Percentiles rank a stretch among this genome's conserved stretches.
Evolutionary conservation across 1,140 invertebrate genomes (phyloP).

Genomic region (Platorchestia sp.): DNA sequence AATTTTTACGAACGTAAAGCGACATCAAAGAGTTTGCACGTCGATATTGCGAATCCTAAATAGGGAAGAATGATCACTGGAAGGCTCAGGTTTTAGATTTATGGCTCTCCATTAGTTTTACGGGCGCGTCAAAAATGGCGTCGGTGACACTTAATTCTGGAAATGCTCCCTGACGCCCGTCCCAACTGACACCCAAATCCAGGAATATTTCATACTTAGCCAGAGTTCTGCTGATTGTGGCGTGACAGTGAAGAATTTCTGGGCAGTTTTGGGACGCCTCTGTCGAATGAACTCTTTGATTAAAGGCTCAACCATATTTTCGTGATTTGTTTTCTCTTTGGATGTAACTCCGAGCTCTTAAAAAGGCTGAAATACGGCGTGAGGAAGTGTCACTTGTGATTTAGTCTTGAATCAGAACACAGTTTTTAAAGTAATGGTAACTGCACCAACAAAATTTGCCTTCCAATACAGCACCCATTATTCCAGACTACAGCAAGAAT

Average conservation of each 20-base stretch:
- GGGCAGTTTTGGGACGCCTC: neutral
- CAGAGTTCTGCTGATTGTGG: neutral
- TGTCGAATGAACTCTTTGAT: neutral
- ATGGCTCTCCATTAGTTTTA: slow-evolving; percentile 8
- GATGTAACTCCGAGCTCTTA: neutral
- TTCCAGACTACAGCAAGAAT: too few relatives aligned
- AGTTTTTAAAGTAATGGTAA: neutral
- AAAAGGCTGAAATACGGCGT: neutral
- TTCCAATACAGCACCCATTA: too few relatives aligned
- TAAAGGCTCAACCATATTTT: neutral
- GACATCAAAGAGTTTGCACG: neutral
- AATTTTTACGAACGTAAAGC: neutral
- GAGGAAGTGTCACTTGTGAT: neutral
- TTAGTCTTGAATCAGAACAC: neutral
- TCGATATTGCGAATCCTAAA: neutral
- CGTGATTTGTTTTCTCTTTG: neutral
- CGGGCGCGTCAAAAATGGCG: neutral
- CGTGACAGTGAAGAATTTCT: neutral
- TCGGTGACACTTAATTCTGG: neutral
- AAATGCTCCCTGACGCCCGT: neutral
- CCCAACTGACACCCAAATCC: neutral
- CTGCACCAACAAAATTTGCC: too few relatives aligned
- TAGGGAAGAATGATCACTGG: neutral
- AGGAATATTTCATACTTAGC: neutral
- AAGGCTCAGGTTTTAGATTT: neutral